Conservation (phyloP, 1,140 invertebrate species). For the Drosophila orosa region DNA sequence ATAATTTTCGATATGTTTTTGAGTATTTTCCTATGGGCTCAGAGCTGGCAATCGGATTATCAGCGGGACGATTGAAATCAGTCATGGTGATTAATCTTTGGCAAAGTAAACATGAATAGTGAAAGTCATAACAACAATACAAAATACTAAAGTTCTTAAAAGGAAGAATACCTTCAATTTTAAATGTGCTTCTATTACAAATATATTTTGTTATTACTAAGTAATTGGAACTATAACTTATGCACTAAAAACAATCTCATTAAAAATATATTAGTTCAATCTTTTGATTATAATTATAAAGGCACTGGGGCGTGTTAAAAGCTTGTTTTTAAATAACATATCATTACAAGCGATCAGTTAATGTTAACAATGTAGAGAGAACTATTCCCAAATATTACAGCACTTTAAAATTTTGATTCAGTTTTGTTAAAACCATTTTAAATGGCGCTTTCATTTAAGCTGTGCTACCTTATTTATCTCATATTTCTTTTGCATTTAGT, state of each 20-base stretch:
- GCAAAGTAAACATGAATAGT: constrained; percentile 20
- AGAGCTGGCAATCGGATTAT: constrained; percentile 54
- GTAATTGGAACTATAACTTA: neutral
- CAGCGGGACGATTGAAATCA: neutral
- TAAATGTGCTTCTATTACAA: neutral
- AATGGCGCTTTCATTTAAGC: neutral
- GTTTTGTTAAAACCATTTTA: neutral
- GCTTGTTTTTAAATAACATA: neutral
- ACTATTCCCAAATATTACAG: neutral
- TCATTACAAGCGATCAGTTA: neutral
- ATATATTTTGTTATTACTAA: neutral
- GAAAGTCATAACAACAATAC: constrained; percentile 8
- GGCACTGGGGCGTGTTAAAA: neutral
- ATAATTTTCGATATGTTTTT: constrained; percentile 61
- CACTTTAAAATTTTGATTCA: neutral
- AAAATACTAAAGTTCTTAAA: too few species aligned
- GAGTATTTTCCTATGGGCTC: constrained; percentile 66
- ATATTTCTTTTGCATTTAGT: neutral
- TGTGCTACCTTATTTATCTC: neutral
- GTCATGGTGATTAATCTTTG: constrained; percentile 41
- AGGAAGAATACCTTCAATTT: neutral
- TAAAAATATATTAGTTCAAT: neutral
- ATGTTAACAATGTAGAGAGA: neutral
- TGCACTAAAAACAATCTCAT: too few species aligned
- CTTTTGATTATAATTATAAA: neutral